Percentiles rank a stretch among this genome's conserved stretches.
These are phyloP conservation scores for Cyphomyrus discorhynchus DNA, from an alignment of 2,113 vertebrate species.

Conservation along the genomic window DNA sequence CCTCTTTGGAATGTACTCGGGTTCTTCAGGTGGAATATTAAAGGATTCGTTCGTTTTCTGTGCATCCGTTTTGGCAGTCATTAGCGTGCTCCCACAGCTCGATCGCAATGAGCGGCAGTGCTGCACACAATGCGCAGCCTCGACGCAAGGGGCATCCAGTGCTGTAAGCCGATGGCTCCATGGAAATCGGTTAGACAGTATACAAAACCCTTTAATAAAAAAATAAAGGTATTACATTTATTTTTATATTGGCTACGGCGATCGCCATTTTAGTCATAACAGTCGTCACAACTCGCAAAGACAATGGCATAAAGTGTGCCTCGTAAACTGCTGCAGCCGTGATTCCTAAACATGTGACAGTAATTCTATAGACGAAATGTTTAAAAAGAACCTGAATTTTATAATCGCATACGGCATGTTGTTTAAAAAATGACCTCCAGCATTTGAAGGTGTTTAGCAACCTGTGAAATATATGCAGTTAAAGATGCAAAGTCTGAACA, in stretches of 20 bases:
- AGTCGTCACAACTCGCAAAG: neutral
- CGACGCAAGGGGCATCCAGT: neutral
- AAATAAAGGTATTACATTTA: neutral
- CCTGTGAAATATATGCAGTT: neutral
- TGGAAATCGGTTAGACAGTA: conserved; percentile 10
- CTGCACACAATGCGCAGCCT: neutral
- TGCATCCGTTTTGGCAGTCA: conserved; percentile 45
- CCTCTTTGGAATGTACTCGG: conserved; percentile 73
- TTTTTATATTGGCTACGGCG: neutral
- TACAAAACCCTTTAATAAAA: conserved; percentile 29
- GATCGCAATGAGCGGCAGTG: conserved; percentile 37
- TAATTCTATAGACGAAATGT: neutral
- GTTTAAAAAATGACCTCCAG: neutral
- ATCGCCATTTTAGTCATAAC: neutral
- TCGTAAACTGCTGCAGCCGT: neutral
- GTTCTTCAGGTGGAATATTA: conserved; percentile 36
- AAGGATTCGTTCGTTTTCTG: conserved; percentile 28
- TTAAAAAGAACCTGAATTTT: neutral
- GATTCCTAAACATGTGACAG: neutral
- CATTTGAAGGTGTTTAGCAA: neutral
- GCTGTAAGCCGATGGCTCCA: neutral
- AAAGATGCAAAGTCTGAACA: neutral
- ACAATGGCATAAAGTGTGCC: neutral
- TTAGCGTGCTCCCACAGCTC: conserved; percentile 25
- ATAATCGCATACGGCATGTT: neutral